A percentile compares a stretch with the other conserved stretches of the same genome.
Conservation (phyloP, 2,888 invertebrate genomes). For the Lithophane semibrunnea region DNA sequence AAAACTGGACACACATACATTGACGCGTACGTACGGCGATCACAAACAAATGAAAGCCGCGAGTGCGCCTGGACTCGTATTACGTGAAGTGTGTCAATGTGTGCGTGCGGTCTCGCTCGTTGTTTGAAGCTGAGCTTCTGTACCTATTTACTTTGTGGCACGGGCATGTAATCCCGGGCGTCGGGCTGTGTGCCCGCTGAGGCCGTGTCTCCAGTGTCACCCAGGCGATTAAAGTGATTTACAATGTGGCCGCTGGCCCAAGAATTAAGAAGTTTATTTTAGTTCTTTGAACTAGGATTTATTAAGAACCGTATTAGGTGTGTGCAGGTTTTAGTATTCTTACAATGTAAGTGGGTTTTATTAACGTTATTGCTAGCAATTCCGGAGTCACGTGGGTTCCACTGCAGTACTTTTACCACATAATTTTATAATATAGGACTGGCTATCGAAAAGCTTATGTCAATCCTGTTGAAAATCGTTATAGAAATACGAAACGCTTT, state of each 20-base stretch:
- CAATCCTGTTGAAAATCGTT: too few relatives aligned
- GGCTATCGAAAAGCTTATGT: too few relatives aligned
- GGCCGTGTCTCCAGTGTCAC: slow-evolving; percentile 67
- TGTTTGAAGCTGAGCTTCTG: slow-evolving; percentile 8
- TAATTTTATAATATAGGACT: too few relatives aligned
- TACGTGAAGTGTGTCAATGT: not conserved
- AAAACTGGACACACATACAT: not conserved
- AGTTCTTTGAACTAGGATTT: slow-evolving; percentile 59
- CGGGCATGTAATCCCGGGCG: slow-evolving; percentile 63
- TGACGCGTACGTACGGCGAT: not conserved
- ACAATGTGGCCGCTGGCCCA: slow-evolving; percentile 68
- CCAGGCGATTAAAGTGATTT: slow-evolving; percentile 74
- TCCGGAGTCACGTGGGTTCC: not conserved
- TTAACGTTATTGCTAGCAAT: not conserved
- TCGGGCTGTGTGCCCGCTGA: slow-evolving; percentile 63
- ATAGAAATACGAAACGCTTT: too few relatives aligned
- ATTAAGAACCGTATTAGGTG: slow-evolving; percentile 39
- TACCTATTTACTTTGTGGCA: slow-evolving; percentile 28
- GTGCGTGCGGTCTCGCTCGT: not conserved
- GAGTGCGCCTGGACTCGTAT: not conserved
- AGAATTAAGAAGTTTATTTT: slow-evolving; percentile 66
- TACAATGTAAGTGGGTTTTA: slow-evolving; percentile 15
- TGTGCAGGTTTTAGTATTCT: slow-evolving; percentile 27
- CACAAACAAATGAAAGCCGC: not conserved
- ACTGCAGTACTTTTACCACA: not conserved